Evolutionary conservation across 2,797 vertebrate species (phyloP).

Genomic region (Spondyliosoma cantharus): DNA sequence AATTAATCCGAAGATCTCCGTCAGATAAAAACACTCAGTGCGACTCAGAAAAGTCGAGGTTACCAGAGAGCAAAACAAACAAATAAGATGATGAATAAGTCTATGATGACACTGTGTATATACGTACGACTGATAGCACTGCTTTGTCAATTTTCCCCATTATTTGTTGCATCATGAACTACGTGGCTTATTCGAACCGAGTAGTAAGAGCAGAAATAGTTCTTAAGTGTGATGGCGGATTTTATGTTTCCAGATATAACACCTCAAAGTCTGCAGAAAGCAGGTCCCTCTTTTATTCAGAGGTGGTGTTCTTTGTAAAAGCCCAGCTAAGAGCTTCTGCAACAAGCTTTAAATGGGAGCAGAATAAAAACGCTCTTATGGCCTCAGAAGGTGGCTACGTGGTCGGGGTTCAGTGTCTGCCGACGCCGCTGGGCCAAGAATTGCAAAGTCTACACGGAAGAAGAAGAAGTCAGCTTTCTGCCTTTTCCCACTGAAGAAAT

Average conservation of each 20-base stretch:
- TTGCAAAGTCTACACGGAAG: constrained; percentile 19
- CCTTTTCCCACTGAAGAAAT: constrained; percentile 30
- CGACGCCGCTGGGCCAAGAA: neutral
- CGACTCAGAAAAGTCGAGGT: neutral
- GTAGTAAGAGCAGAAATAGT: neutral
- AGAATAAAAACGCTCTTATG: constrained; percentile 26
- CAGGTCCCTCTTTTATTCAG: constrained; percentile 39
- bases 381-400: constrained; percentile 10
- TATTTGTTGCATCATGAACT: neutral
- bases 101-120: neutral
- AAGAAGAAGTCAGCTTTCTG: constrained; percentile 21
- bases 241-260: constrained; percentile 46
- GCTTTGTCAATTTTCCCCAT: neutral
- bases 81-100: neutral
- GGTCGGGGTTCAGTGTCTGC: constrained; percentile 25
- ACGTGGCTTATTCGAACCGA: neutral
- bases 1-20: neutral
- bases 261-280: constrained; percentile 30
- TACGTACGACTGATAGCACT: neutral
- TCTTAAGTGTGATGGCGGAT: constrained; percentile 21
- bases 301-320: constrained; percentile 41
- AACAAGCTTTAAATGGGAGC: constrained; percentile 46
- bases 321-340: constrained; percentile 43
- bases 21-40: neutral
- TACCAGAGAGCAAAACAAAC: neutral